A percentile compares a stretch with the other conserved stretches of the same genome.
Conservation (phyloP, 1,140 invertebrate species). For the Gryon sp. region DNA sequence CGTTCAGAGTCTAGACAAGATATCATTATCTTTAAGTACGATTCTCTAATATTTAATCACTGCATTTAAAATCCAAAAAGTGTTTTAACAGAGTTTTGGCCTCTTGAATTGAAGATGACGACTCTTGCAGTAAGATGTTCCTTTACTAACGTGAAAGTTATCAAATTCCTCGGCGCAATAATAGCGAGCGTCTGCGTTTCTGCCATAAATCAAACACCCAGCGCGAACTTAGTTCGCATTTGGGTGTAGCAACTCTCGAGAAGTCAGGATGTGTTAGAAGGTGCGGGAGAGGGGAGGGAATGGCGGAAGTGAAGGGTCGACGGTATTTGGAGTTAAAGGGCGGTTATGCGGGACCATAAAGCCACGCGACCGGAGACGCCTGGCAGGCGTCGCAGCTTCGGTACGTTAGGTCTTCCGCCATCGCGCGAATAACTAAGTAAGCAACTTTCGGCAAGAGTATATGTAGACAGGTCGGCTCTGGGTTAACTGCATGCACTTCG, state of each 20-base stretch:
- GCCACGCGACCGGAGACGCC: slow-evolving; percentile 74
- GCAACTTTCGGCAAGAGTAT: slow-evolving; percentile 59
- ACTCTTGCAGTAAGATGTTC: neutral
- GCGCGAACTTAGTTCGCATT: slow-evolving; percentile 27
- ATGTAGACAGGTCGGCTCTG: slow-evolving; percentile 32
- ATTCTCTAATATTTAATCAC: no score
- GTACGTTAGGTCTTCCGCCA: slow-evolving; percentile 73
- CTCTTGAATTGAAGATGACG: slow-evolving; percentile 1
- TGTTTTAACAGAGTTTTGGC: no score
- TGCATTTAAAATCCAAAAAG: no score
- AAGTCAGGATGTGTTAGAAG: no score
- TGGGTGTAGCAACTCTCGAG: slow-evolving; percentile 33
- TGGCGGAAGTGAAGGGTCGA: slow-evolving; percentile 47
- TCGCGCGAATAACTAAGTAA: slow-evolving; percentile 74
- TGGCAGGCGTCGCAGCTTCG: slow-evolving; percentile 73
- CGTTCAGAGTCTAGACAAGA: no score
- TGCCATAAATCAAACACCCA: slow-evolving; percentile 47
- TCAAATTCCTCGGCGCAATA: slow-evolving; percentile 25
- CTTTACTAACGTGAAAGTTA: slow-evolving; percentile 16
- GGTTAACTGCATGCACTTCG: slow-evolving; percentile 63
- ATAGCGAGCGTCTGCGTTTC: slow-evolving; percentile 36
- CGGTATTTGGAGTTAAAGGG: slow-evolving; percentile 66
- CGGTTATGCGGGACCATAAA: slow-evolving; percentile 72
- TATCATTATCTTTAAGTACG: no score
- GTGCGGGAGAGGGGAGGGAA: slow-evolving; percentile 20